These are phyloP conservation scores for Hormaphis cornu DNA, from an alignment of 1,140 invertebrate genomes.

Conservation along the genomic window DNA sequence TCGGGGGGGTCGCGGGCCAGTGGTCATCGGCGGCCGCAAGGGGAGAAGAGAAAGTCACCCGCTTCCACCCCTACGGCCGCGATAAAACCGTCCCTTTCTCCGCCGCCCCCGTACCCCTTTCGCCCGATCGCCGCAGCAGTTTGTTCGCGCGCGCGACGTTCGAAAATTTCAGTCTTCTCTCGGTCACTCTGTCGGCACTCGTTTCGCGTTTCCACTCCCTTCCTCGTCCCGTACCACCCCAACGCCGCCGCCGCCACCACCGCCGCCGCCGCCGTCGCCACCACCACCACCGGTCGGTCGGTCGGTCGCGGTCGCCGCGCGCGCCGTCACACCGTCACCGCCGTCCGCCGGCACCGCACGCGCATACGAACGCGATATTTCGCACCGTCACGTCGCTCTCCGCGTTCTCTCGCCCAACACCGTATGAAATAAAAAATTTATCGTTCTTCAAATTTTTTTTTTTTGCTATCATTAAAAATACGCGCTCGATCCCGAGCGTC, in stretches of 20 bases:
- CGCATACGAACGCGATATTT: constrained; percentile 17
- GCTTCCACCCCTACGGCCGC: not conserved
- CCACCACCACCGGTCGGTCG: not conserved
- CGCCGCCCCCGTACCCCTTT: not conserved
- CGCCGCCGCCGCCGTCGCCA: not conserved
- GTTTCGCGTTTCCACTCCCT: constrained; percentile 28
- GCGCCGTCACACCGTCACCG: not conserved
- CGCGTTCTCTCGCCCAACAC: not conserved
- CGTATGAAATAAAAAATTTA: not conserved
- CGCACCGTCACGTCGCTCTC: constrained; percentile 3
- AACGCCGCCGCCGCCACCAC: not conserved
- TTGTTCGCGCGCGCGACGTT: constrained; percentile 11
- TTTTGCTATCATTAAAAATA: not conserved
- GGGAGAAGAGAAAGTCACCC: too few relatives aligned
- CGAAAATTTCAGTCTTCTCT: constrained; percentile 31
- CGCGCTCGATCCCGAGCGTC: not conserved
- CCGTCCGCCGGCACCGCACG: not conserved
- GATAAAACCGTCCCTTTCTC: too few relatives aligned
- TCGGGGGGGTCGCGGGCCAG: too few relatives aligned
- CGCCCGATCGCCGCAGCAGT: not conserved
- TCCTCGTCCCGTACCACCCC: not conserved
- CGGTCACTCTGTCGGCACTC: constrained; percentile 32
- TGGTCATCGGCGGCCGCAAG: too few relatives aligned
- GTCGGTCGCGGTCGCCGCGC: not conserved
- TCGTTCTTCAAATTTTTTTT: not conserved